A percentile compares a stretch with the other conserved stretches of the same genome.
These are phyloP conservation scores for Enhydra lutris DNA, from an alignment of 2,113 vertebrate genomes.

Conservation along the genomic window DNA sequence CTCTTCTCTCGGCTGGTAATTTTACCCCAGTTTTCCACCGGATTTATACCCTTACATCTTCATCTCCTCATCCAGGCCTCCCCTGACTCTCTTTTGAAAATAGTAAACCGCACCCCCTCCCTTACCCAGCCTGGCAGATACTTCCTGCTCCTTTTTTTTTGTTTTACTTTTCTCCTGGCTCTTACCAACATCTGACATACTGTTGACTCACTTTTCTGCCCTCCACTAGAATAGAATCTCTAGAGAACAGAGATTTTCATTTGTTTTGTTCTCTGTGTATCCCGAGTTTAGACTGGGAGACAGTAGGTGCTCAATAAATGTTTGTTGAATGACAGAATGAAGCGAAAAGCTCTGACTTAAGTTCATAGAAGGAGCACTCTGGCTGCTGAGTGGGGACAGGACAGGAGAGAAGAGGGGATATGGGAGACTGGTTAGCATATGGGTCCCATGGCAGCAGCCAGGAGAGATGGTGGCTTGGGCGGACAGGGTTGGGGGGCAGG, in stretches of 20 bases:
- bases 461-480: background rate
- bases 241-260: background rate
- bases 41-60: background rate
- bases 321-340: background rate
- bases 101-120: background rate
- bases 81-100: background rate
- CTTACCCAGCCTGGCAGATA: background rate
- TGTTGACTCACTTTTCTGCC: background rate
- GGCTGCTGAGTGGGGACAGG: background rate
- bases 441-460: background rate
- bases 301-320: background rate
- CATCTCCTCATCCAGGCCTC: background rate
- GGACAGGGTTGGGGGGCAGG: fast-evolving
- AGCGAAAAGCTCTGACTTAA: background rate
- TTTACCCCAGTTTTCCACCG: background rate
- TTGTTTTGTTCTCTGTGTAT: background rate
- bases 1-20: background rate
- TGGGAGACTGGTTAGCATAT: background rate
- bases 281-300: background rate
- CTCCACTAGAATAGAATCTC: background rate
- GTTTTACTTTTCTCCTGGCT: background rate
- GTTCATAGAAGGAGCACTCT: background rate
- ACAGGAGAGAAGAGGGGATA: background rate
- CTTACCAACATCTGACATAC: background rate
- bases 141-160: background rate